These are phyloP conservation scores for Oceanodroma tethys DNA, from an alignment of 2,113 vertebrate genomes.

Conservation along the genomic window DNA sequence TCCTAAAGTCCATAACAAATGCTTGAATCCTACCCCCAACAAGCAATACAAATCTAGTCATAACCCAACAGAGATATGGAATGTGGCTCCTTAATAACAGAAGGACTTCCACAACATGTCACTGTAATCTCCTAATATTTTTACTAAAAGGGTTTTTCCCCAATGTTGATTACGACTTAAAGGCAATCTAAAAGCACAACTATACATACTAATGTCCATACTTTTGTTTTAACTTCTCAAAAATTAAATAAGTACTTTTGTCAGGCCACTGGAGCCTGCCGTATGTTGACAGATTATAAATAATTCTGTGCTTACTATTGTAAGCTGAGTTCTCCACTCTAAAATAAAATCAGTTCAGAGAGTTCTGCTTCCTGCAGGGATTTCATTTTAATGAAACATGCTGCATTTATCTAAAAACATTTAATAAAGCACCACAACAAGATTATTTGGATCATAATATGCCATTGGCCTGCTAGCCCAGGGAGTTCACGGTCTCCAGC, in stretches of 20 bases:
- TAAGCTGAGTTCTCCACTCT: neutral
- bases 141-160: neutral
- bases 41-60: neutral
- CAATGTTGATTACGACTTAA: neutral
- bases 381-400: neutral
- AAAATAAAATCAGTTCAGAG: neutral
- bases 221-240: neutral
- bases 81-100: neutral
- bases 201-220: neutral
- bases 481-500: neutral
- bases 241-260: neutral
- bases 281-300: neutral
- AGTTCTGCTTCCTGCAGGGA: slow-evolving; percentile 20
- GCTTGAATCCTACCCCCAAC: neutral
- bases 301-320: neutral
- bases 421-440: slow-evolving; percentile 22
- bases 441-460: neutral
- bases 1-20: neutral
- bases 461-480: neutral
- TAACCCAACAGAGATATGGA: neutral
- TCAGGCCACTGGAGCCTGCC: neutral
- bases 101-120: neutral
- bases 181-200: neutral
- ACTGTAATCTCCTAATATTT: neutral
- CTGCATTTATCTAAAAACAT: neutral